Evolutionary conservation across 2,888 invertebrate genomes (phyloP).

Genomic region (Sinotaia quadrata): DNA sequence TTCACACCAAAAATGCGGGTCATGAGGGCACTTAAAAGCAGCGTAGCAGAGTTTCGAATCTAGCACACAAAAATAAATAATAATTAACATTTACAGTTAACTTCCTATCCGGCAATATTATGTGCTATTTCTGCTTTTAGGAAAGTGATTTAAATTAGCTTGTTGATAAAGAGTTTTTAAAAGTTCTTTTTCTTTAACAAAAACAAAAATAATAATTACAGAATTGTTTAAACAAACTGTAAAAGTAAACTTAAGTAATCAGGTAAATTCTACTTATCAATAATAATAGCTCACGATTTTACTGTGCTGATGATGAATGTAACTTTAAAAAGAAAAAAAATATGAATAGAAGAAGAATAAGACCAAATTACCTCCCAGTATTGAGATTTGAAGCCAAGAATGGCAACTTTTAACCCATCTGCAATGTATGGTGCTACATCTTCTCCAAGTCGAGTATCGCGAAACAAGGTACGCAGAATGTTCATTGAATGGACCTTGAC

Average conservation of each 20-base stretch:
- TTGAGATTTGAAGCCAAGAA: slow-evolving; percentile 81
- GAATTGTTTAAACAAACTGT: background rate
- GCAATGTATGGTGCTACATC: slow-evolving; percentile 80
- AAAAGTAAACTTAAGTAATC: background rate
- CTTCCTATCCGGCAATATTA: too few species aligned
- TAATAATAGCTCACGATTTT: too few species aligned
- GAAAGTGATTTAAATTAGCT: too few species aligned
- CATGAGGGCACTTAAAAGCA: slow-evolving; percentile 87
- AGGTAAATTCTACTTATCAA: too few species aligned
- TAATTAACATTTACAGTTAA: too few species aligned
- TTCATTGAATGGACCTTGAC: slow-evolving; percentile 84
- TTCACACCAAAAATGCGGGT: slow-evolving; percentile 89
- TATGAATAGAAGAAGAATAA: background rate
- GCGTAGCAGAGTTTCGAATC: slow-evolving; percentile 85
- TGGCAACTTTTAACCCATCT: slow-evolving; percentile 81
- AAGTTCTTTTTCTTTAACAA: too few species aligned
- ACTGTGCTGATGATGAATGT: too few species aligned
- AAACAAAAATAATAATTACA: too few species aligned
- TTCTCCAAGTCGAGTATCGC: slow-evolving; percentile 84
- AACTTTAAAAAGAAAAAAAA: too few species aligned
- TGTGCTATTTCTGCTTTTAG: too few species aligned
- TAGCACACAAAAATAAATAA: slow-evolving; percentile 43
- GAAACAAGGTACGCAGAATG: slow-evolving; percentile 85
- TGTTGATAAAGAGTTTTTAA: too few species aligned
- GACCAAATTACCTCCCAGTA: slow-evolving; percentile 82